Percentiles rank a stretch among this genome's conserved stretches.
Conservation (phyloP, 2,888 invertebrate species). For the Troglohyphantes excavatus region DNA sequence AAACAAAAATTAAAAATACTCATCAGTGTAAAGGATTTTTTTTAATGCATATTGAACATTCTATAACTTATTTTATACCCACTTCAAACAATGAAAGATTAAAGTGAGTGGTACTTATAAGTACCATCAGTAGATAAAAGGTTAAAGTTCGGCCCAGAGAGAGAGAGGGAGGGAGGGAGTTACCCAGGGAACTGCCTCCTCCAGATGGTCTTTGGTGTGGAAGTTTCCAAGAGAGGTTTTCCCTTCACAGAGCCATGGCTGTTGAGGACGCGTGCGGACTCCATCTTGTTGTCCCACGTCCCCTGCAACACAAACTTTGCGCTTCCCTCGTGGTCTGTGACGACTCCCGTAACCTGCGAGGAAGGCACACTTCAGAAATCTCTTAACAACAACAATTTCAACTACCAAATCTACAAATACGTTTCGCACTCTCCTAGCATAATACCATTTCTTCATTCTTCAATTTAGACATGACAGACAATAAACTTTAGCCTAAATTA, state of each 20-base stretch:
- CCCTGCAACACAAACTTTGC: conserved; percentile 89
- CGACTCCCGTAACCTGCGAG: conserved; percentile 87
- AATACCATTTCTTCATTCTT: no score
- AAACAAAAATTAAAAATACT: not conserved
- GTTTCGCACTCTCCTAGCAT: no score
- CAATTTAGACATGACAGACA: no score
- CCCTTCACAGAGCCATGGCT: conserved; percentile 85
- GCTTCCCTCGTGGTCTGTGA: conserved; percentile 85
- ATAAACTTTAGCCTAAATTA: no score
- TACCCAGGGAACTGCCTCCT: conserved; percentile 89
- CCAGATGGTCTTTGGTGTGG: conserved; percentile 93
- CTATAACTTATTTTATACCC: no score
- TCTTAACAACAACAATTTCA: no score
- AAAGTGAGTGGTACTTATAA: no score
- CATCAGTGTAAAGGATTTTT: no score
- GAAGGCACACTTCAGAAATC: not conserved
- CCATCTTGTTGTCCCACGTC: conserved; percentile 97
- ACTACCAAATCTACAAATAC: no score
- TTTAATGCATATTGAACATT: no score
- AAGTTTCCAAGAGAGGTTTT: conserved; percentile 96
- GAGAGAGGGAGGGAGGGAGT: conserved; percentile 80
- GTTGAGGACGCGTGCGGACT: conserved; percentile 93
- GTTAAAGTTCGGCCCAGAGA: not conserved
- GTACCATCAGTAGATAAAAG: no score
- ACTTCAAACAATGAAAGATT: no score